Percentiles rank a stretch among this genome's conserved stretches.
Conservation (phyloP, 2,113 vertebrate genomes). For the Tenrec ecaudatus region DNA sequence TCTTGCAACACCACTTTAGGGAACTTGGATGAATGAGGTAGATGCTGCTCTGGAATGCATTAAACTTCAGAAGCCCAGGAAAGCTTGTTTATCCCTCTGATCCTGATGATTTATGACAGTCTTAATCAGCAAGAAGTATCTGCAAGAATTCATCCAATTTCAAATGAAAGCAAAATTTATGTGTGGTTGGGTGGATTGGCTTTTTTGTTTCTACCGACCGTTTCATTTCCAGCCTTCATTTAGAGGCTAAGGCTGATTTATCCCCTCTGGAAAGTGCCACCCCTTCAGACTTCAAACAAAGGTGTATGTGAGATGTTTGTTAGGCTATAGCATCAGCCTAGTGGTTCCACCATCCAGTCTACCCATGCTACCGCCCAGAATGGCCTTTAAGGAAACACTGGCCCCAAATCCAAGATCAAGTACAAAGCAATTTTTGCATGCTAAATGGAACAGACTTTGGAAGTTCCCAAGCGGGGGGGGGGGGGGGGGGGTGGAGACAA, state of each 20-base stretch:
- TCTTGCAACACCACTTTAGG: constrained; percentile 22
- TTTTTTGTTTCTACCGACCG: constrained; percentile 54
- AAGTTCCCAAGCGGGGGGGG: no score
- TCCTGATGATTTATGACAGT: constrained; percentile 70
- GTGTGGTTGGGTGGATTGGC: constrained; percentile 34
- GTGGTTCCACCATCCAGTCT: background rate
- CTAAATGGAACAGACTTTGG: no score
- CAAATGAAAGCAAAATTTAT: constrained; percentile 77
- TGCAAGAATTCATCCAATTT: constrained; percentile 72
- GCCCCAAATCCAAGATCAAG: background rate
- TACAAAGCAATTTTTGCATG: background rate
- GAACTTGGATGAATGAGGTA: background rate
- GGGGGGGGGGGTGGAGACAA: no score
- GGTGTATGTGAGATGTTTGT: constrained; percentile 33
- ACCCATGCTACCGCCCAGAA: background rate
- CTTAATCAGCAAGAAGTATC: constrained; percentile 74
- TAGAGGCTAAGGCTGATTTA: constrained; percentile 66
- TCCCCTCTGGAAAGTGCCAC: background rate
- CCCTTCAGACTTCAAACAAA: background rate
- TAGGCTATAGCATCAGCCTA: background rate
- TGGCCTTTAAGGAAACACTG: background rate
- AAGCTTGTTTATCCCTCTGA: constrained; percentile 10
- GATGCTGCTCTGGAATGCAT: constrained; percentile 52
- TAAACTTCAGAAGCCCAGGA: constrained; percentile 41
- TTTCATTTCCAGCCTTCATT: constrained; percentile 72